Evolutionary conservation across 2,888 invertebrate genomes (phyloP), one percentile per base, ranked within the genome.

Genomic region (Sesia apiformis): DNA sequence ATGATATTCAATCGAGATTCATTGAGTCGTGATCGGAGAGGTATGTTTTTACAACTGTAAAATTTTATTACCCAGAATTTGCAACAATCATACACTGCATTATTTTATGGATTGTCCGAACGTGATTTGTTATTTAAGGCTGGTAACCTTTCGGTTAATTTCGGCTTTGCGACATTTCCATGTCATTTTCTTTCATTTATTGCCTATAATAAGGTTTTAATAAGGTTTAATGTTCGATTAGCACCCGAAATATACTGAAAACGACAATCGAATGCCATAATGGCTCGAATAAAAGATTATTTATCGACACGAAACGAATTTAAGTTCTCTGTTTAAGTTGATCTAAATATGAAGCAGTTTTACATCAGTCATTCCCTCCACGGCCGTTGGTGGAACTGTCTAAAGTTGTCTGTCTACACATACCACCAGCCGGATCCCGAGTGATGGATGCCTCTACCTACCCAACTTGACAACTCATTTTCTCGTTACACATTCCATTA

Each of bases 391-490:
- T 62, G 55, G 49, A 60, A 54, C 63, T 2, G 23, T 65, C 64
- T 62, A 55, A 60, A 61, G 64, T 64, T 72, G 74, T 76, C 72
- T 63, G 66, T 23, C 23, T 23, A 23, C 23, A 23, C 72, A 70
- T 63, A 57, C 58, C 52, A 59, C 64, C 60, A 58, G 63, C 66
- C 67, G 62, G 64, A 63, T 62, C 61, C 60, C 58, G 49, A 69
- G 66, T 87, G 85, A 88, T 84, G 76, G 78, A 86, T 87, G 81
- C 72, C 60, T 63, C 65, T 56, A 66, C 71, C 72, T 72, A 80
- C 75, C 73, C 71, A 65, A 83, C 76, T 73, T 84, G 87, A 87
- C 86, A 87, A 87, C 82, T 87, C 83, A 88, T 89, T 88, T 86
- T 86, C 84, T 84, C 70, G 81, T 76, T 77, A 84, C 80, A 76